These are phyloP conservation scores for Tetragonula clypearis DNA, from an alignment of 1,140 invertebrate genomes.

Conservation along the genomic window DNA sequence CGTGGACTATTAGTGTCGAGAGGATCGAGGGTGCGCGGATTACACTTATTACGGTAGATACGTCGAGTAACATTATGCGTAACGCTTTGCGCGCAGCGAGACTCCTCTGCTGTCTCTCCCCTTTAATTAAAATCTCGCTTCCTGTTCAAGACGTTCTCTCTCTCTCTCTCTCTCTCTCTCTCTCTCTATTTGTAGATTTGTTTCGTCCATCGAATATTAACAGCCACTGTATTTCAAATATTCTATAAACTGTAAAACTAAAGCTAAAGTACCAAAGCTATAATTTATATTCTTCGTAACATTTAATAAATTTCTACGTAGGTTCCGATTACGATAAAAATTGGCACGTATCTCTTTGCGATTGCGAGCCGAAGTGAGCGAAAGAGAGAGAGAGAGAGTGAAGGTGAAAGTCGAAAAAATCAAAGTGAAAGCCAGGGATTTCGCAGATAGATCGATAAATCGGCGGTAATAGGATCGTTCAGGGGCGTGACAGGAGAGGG, in stretches of 20 bases:
- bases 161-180: background rate
- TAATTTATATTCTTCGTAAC: too few species aligned
- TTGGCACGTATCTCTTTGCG: too few species aligned
- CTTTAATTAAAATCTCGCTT: conserved; percentile 59
- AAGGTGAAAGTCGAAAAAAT: background rate
- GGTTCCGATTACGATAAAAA: too few species aligned
- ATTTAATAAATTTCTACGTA: too few species aligned
- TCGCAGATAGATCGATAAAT: conserved; percentile 23
- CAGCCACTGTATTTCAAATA: too few species aligned
- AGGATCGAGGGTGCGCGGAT: conserved; percentile 75
- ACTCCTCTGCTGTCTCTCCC: conserved; percentile 31
- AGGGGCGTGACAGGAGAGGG: conserved; percentile 39
- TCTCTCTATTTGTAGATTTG: background rate
- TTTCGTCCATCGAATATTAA: too few species aligned
- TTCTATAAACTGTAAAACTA: too few species aligned
- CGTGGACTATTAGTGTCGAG: conserved; percentile 78
- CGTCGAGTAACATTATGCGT: conserved; percentile 75
- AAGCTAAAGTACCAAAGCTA: too few species aligned
- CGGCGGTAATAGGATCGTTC: conserved; percentile 37
- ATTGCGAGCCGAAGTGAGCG: background rate
- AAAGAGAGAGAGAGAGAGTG: too few species aligned
- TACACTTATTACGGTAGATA: conserved; percentile 76
- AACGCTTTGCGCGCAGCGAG: conserved; percentile 58
- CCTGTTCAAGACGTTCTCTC: background rate
- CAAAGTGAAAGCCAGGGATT: conserved; percentile 1